phyloP scores from a whole-genome alignment of 2,113 vertebrate genomes.

The Barnardius zonarius region DNA sequence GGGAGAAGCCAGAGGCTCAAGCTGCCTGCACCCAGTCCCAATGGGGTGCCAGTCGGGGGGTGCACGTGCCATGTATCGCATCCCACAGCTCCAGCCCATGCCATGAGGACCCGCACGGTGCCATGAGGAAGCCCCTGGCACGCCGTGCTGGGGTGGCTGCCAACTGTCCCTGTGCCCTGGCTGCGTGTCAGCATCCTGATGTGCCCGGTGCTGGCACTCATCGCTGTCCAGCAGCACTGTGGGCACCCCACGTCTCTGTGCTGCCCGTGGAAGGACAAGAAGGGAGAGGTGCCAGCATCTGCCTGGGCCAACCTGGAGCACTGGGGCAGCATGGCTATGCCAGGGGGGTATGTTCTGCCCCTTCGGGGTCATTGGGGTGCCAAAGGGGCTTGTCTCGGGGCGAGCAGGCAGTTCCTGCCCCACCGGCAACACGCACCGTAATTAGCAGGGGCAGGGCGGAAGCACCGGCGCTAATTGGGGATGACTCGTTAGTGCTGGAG shows the following conservation, averaged over 20 bases:
- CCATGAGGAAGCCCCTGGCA: neutral
- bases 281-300: neutral
- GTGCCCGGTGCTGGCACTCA: neutral
- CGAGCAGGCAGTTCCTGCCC: slow-evolving; percentile 32
- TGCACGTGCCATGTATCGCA: accelerated
- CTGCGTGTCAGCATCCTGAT: accelerated
- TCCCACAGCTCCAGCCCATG: neutral
- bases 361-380: neutral
- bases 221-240: neutral
- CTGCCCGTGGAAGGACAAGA: neutral
- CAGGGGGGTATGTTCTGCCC: neutral
- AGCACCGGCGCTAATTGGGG: neutral
- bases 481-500: neutral
- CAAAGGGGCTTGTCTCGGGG: neutral
- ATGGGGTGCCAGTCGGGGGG: accelerated
- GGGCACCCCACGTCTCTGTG: neutral
- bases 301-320: neutral
- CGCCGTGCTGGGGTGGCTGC: neutral
- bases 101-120: accelerated
- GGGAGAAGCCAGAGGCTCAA: neutral
- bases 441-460: neutral
- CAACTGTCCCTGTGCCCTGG: neutral
- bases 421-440: neutral
- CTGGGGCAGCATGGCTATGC: neutral
- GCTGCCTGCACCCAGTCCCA: neutral